Evolutionary conservation across 2,113 vertebrate species (phyloP).

Genomic region (Hemicordylus capensis): DNA sequence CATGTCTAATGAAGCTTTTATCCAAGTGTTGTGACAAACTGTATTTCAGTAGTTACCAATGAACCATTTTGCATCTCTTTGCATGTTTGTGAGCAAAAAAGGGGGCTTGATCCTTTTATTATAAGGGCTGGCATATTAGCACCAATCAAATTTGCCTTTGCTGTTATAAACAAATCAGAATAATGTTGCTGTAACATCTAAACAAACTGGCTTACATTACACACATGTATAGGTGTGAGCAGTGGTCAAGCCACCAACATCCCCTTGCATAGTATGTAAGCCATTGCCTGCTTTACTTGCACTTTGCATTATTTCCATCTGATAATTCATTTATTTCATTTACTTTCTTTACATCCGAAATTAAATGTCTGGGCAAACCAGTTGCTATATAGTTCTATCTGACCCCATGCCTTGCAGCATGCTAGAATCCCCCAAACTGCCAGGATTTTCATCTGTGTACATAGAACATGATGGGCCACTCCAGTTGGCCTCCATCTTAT

Average conservation of each 20-base stretch:
- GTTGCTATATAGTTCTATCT: neutral
- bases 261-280: too few relatives aligned
- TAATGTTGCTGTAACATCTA: neutral
- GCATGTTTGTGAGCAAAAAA: neutral
- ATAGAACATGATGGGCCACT: too few relatives aligned
- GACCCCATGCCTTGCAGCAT: too few relatives aligned
- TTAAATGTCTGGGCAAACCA: neutral
- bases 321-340: neutral
- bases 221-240: too few relatives aligned
- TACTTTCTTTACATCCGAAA: neutral
- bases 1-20: neutral
- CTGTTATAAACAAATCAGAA: neutral
- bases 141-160: neutral
- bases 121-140: neutral
- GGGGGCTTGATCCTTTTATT: neutral
- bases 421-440: too few relatives aligned
- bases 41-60: neutral
- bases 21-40: neutral
- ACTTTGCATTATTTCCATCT: neutral
- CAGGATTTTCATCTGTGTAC: neutral
- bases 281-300: neutral
- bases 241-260: too few relatives aligned
- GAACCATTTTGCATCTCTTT: neutral
- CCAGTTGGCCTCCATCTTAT: too few relatives aligned
- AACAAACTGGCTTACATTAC: too few relatives aligned